Conservation (phyloP, 2,888 invertebrate species). For the Cactoblastis cactorum region DNA sequence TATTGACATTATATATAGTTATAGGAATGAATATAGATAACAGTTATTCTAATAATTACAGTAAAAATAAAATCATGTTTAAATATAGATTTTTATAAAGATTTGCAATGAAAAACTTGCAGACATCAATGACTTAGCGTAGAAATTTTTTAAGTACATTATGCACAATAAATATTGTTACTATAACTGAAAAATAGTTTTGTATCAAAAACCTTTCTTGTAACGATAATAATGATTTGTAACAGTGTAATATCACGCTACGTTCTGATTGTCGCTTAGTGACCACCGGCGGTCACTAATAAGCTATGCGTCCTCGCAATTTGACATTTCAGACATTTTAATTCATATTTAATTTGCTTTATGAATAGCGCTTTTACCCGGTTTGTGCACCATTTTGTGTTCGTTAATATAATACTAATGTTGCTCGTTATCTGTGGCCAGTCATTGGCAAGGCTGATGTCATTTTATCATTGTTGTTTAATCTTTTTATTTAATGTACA, state of each 20-base stretch:
- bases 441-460: conserved; percentile 50
- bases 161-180: too few relatives aligned
- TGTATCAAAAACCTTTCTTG: too few relatives aligned
- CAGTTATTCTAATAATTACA: too few relatives aligned
- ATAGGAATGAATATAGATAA: too few relatives aligned
- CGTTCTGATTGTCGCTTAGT: conserved; percentile 38
- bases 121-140: too few relatives aligned
- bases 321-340: conserved; percentile 75
- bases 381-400: conserved; percentile 71
- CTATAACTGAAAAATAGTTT: too few relatives aligned
- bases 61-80: too few relatives aligned
- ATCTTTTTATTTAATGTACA: neutral
- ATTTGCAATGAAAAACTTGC: too few relatives aligned
- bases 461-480: conserved; percentile 16
- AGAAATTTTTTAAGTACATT: too few relatives aligned
- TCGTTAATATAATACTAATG: conserved; percentile 70
- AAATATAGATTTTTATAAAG: too few relatives aligned
- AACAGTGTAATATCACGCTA: conserved; percentile 24
- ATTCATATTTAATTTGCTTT: conserved; percentile 70
- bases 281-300: conserved; percentile 46
- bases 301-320: conserved; percentile 66
- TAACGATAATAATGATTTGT: too few relatives aligned
- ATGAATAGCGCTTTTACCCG: conserved; percentile 73
- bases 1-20: too few relatives aligned
- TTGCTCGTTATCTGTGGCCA: conserved; percentile 57